These are phyloP conservation scores for Odobenus rosmarus DNA, from an alignment of 2,113 vertebrate genomes.

Conservation along the genomic window DNA sequence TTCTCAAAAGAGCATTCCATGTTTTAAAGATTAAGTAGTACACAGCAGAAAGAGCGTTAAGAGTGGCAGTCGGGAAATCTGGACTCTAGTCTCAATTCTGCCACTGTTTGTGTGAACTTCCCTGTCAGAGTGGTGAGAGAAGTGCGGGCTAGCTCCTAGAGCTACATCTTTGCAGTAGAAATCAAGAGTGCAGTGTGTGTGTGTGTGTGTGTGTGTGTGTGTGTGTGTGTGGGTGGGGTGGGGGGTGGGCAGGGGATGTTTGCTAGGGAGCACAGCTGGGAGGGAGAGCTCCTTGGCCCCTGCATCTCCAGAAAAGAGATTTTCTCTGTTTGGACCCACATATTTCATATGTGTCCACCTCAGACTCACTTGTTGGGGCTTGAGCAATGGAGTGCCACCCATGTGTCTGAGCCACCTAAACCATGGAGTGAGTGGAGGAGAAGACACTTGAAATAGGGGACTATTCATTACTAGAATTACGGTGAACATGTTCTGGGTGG, in stretches of 20 bases:
- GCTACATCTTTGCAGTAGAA: not conserved
- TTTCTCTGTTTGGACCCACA: not conserved
- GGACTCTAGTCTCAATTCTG: not conserved
- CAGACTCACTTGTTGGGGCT: not conserved
- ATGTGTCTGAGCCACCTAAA: not conserved
- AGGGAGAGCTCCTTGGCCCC: not conserved
- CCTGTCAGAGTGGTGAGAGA: not conserved
- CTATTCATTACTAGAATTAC: not conserved
- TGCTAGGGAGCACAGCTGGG: not conserved
- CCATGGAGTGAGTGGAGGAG: accelerated
- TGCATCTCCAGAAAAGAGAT: not conserved
- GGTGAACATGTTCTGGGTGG: not conserved
- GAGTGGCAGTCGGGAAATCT: not conserved
- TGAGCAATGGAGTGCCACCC: not conserved
- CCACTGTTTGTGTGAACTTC: not conserved
- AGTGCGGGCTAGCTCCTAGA: not conserved
- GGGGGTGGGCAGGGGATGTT: not conserved
- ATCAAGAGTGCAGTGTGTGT: not conserved
- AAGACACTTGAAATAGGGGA: not conserved
- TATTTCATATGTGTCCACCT: not conserved
- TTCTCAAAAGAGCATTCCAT: not conserved
- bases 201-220: not conserved
- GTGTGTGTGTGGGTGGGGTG: too few species aligned
- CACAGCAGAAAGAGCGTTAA: not conserved
- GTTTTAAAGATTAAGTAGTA: not conserved